phyloP scores from a whole-genome alignment of 1,140 invertebrate genomes.

The Papilio dardanus region DNA sequence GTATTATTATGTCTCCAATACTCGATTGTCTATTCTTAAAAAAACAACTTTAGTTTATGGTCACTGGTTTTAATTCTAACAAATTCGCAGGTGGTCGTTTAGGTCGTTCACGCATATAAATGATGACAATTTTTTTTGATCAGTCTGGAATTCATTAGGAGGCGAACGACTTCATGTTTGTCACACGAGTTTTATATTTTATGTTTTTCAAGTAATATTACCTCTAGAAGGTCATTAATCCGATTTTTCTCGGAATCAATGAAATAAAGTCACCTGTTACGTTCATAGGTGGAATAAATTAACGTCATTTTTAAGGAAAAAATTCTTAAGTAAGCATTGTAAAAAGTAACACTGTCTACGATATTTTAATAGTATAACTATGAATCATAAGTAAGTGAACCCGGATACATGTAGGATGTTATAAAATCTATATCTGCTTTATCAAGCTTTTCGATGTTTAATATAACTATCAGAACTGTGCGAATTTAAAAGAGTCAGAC shows the following conservation, averaged over 20 bases:
- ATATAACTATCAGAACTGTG: too few species aligned
- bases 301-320: not conserved
- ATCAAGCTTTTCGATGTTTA: too few species aligned
- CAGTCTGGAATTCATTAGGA: slow-evolving; percentile 18
- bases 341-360: not conserved
- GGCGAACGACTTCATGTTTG: slow-evolving; percentile 30
- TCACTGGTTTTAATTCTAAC: slow-evolving; percentile 27
- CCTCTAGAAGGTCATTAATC: not conserved
- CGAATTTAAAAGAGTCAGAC: too few species aligned
- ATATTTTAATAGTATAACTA: not conserved
- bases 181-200: slow-evolving; percentile 25
- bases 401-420: not conserved
- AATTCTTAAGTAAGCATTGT: not conserved
- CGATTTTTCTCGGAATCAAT: slow-evolving; percentile 21
- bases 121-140: slow-evolving; percentile 24
- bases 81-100: slow-evolving; percentile 48
- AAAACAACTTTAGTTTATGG: slow-evolving; percentile 46
- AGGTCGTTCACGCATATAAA: slow-evolving; percentile 38
- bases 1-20: slow-evolving; percentile 43
- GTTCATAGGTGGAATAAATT: not conserved
- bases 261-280: not conserved
- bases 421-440: not conserved
- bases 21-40: slow-evolving; percentile 33
- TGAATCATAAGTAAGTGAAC: not conserved
- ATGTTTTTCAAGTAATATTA: not conserved